These are phyloP conservation scores for Dufourea novaeangliae DNA, from an alignment of 1,140 invertebrate genomes.

Conservation along the genomic window DNA sequence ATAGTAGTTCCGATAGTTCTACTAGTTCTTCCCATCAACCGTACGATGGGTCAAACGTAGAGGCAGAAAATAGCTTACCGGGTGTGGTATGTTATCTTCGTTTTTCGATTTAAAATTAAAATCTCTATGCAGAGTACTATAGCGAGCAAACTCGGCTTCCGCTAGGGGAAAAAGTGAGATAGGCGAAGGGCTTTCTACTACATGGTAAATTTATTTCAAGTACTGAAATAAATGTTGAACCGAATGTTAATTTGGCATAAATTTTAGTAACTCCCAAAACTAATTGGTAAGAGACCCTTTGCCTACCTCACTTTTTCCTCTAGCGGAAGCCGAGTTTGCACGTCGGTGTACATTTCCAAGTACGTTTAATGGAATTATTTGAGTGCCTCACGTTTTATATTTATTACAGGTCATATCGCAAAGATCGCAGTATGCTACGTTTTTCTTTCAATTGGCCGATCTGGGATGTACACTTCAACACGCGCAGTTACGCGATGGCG, in stretches of 20 bases:
- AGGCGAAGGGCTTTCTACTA: too few species aligned
- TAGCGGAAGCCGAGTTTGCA: too few species aligned
- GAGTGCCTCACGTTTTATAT: slow-evolving; percentile 39
- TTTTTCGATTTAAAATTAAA: background rate
- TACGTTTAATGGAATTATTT: background rate
- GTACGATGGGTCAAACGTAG: slow-evolving; percentile 88
- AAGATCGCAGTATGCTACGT: slow-evolving; percentile 90
- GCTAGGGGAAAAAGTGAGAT: too few species aligned
- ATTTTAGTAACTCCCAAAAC: too few species aligned
- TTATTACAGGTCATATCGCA: slow-evolving; percentile 87
- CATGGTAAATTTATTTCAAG: too few species aligned
- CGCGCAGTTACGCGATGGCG: slow-evolving; percentile 91
- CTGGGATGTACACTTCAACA: slow-evolving; percentile 92
- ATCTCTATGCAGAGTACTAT: too few species aligned
- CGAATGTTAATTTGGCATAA: too few species aligned
- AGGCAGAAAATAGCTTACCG: slow-evolving; percentile 94
- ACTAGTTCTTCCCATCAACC: slow-evolving; percentile 93
- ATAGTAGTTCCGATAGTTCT: slow-evolving; percentile 93
- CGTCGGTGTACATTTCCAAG: too few species aligned
- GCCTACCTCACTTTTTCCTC: too few species aligned
- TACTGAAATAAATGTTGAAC: too few species aligned
- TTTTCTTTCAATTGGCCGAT: slow-evolving; percentile 95
- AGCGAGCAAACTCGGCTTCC: too few species aligned
- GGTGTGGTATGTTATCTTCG: slow-evolving; percentile 88
- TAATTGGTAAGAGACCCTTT: too few species aligned